These are phyloP conservation scores for Autographa gamma DNA, from an alignment of 2,888 invertebrate genomes.

Conservation along the genomic window DNA sequence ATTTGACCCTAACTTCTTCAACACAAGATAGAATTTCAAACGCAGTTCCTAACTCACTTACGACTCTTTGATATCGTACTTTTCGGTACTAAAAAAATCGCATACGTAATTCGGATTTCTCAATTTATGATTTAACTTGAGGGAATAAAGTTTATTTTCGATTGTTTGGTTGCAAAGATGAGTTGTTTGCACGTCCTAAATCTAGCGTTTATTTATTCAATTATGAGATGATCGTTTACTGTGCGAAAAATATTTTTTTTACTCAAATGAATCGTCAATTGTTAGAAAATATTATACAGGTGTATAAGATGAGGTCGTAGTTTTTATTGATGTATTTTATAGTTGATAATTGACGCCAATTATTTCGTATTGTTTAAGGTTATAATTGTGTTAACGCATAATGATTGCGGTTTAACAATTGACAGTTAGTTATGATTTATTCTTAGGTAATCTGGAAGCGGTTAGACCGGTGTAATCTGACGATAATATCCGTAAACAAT, in stretches of 20 bases:
- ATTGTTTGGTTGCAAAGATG: conserved; percentile 27
- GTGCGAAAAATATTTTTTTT: conserved; percentile 47
- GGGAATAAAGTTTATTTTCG: conserved; percentile 38
- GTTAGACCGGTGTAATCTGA: conserved; percentile 9
- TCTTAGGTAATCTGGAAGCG: not conserved
- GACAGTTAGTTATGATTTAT: conserved; percentile 35
- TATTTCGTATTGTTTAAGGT: conserved; percentile 42
- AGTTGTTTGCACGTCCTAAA: conserved; percentile 53
- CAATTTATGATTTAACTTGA: conserved; percentile 4
- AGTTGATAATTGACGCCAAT: conserved; percentile 49
- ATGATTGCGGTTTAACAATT: conserved; percentile 18
- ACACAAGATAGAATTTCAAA: conserved; percentile 24
- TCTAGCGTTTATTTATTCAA: conserved; percentile 52
- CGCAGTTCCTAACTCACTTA: conserved; percentile 17
- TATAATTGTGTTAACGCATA: conserved; percentile 15
- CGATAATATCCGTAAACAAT: conserved; percentile 12
- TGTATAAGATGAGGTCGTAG: conserved; percentile 28
- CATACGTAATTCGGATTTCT: conserved; percentile 9
- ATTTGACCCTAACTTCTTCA: conserved; percentile 31
- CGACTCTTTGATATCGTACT: conserved; percentile 13
- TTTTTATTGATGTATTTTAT: conserved; percentile 46
- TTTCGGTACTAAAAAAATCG: conserved; percentile 26
- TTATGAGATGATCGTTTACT: conserved; percentile 46
- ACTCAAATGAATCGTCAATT: conserved; percentile 29
- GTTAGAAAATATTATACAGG: conserved; percentile 37